phyloP scores from a whole-genome alignment of 2,113 vertebrate genomes.

The Crotophaga sulcirostris region DNA sequence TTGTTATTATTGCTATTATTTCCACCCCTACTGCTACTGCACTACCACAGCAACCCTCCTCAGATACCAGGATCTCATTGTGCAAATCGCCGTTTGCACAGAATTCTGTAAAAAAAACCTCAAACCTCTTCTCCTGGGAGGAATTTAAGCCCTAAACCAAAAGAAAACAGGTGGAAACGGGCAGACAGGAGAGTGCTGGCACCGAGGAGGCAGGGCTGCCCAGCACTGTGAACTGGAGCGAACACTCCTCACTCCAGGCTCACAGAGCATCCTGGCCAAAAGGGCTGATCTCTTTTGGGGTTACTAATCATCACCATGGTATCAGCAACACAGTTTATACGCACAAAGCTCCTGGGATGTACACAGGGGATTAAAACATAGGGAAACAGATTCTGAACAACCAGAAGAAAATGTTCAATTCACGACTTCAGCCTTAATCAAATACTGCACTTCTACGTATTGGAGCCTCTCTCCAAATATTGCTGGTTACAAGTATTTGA shows the following conservation, averaged over 20 bases:
- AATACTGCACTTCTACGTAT: background rate
- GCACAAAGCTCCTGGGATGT: background rate
- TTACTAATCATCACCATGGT: background rate
- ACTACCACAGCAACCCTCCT: background rate
- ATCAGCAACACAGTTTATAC: background rate
- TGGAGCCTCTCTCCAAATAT: background rate
- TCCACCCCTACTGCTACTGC: background rate
- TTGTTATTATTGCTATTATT: background rate
- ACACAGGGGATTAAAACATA: background rate
- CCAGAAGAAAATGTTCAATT: conserved; percentile 31
- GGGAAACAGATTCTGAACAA: background rate
- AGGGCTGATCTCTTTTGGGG: background rate
- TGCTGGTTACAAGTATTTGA: background rate
- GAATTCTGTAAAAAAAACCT: background rate
- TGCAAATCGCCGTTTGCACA: background rate
- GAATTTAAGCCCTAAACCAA: background rate
- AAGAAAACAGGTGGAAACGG: background rate
- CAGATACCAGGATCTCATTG: background rate
- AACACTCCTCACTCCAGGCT: fast-evolving
- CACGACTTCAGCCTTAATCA: background rate
- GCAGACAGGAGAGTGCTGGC: background rate
- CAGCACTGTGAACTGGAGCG: fast-evolving
- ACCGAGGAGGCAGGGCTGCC: background rate
- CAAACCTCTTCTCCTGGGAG: background rate
- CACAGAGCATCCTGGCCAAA: background rate